Conservation (phyloP, 2,113 vertebrate species). For the Podiceps cristatus region DNA sequence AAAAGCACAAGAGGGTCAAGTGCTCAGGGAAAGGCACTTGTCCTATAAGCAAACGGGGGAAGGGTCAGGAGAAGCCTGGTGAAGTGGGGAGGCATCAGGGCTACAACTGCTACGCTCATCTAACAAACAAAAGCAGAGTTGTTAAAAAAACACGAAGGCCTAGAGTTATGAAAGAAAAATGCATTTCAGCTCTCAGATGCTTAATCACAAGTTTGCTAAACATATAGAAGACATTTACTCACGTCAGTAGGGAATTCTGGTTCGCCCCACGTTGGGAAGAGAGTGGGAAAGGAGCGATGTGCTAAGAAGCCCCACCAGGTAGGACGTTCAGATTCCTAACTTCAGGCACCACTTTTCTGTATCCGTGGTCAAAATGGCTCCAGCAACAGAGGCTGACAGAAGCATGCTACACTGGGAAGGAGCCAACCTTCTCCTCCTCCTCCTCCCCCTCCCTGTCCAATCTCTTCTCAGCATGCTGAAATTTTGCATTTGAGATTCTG, state of each 20-base stretch:
- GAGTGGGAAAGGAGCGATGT: rapidly evolving
- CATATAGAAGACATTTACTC: background rate
- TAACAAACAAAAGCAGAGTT: background rate
- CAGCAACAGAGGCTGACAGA: conserved; percentile 15
- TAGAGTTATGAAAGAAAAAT: background rate
- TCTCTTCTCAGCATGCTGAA: background rate
- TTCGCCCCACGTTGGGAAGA: background rate
- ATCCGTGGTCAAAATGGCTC: conserved; percentile 14
- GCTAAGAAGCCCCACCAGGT: background rate
- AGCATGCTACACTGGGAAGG: background rate
- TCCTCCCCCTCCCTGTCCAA: conserved; percentile 17
- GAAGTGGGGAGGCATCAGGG: background rate
- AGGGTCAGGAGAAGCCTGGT: background rate
- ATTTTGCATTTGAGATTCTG: conserved; percentile 38
- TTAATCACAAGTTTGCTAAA: background rate
- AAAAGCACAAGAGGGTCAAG: background rate
- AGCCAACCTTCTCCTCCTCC: conserved; percentile 31
- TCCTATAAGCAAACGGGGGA: background rate
- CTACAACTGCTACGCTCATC: background rate
- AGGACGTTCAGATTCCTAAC: background rate
- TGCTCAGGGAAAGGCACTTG: background rate
- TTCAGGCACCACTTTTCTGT: conserved; percentile 21
- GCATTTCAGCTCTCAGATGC: background rate
- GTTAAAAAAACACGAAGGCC: background rate
- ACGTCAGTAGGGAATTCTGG: background rate